A percentile compares a stretch with the other conserved stretches of the same genome.
Evolutionary conservation across 2,888 invertebrate species (phyloP).

Genomic region (Bombylius major): DNA sequence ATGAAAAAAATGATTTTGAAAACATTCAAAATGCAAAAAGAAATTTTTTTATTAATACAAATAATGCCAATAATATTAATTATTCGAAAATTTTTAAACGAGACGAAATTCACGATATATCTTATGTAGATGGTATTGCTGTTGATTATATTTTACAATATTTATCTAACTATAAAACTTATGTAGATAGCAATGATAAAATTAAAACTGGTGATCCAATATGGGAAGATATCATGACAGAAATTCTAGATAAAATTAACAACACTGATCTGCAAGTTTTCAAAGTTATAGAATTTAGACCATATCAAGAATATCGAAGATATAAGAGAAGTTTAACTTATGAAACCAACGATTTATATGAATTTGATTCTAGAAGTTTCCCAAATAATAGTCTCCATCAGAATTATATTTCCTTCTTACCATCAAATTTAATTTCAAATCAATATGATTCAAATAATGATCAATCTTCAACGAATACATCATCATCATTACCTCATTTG

Average conservation of each 20-base stretch:
- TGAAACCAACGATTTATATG: background rate
- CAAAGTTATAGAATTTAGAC: background rate
- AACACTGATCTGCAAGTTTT: background rate
- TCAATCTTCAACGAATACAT: background rate
- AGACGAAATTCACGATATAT: background rate
- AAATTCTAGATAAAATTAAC: background rate
- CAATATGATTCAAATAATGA: background rate
- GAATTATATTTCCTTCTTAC: background rate
- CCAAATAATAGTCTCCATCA: background rate
- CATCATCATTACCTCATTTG: background rate
- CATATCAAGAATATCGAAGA: background rate
- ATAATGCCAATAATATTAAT: background rate
- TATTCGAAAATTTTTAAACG: background rate
- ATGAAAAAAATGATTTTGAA: too few relatives aligned
- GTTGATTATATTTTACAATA: too few relatives aligned
- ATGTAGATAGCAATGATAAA: too few relatives aligned
- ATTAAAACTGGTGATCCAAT: background rate
- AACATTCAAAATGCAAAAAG: too few relatives aligned
- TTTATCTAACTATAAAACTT: too few relatives aligned
- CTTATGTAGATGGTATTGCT: too few relatives aligned
- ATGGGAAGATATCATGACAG: background rate
- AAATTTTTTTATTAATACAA: too few relatives aligned
- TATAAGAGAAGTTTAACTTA: background rate
- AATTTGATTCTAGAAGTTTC: background rate
- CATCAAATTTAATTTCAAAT: background rate